phyloP scores from a whole-genome alignment of 2,888 invertebrate species.

The Oxytorus armatus region DNA sequence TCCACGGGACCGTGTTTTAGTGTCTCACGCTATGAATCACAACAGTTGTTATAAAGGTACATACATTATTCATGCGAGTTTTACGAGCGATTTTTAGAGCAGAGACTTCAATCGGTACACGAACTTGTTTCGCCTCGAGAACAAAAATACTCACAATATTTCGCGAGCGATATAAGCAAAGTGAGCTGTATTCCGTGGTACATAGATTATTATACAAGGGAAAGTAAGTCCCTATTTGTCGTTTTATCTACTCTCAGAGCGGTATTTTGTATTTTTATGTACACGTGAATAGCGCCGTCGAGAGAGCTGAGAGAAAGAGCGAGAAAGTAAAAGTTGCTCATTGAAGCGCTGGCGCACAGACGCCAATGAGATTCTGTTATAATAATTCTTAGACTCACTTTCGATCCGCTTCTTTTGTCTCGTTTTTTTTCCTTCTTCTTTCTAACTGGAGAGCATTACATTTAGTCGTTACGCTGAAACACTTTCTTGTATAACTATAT shows the following conservation, averaged over 20 bases:
- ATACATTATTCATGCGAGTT: no score
- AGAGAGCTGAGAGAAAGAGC: conserved; percentile 61
- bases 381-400: conserved; percentile 42
- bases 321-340: conserved; percentile 80
- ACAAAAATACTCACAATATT: no score
- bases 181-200: background rate
- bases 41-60: no score
- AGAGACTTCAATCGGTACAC: no score
- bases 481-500: no score
- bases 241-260: conserved; percentile 47
- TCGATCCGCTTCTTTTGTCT: conserved; percentile 34
- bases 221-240: conserved; percentile 63
- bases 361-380: conserved; percentile 31
- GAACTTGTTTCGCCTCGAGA: no score
- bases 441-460: conserved; percentile 4
- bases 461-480: no score
- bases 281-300: conserved; percentile 3
- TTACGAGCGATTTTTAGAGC: no score
- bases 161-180: no score
- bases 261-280: conserved; percentile 25
- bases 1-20: no score
- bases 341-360: conserved; percentile 58
- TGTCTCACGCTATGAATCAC: no score
- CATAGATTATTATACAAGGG: conserved; percentile 43
- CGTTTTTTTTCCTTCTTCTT: conserved; percentile 17